phyloP scores from a whole-genome alignment of 2,113 vertebrate genomes.

The Oryzias curvinotus region DNA sequence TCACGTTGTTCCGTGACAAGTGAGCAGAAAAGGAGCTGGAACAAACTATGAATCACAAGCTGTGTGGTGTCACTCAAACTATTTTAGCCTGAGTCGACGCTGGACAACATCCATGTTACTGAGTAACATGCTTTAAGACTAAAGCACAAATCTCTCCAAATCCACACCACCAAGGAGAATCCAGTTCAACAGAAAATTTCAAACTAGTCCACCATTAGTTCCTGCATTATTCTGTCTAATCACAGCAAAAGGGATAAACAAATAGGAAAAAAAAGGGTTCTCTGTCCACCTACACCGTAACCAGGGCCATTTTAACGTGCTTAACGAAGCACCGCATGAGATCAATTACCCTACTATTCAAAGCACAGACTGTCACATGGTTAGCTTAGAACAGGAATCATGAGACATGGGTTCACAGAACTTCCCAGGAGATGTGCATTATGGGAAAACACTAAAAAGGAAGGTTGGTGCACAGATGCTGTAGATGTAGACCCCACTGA shows the following conservation, averaged over 20 bases:
- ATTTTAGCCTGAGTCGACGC: too few species aligned
- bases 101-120: too few species aligned
- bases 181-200: too few species aligned
- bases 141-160: too few species aligned
- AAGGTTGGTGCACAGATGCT: background rate
- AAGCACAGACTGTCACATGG: slow-evolving; percentile 64
- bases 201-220: too few species aligned
- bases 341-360: slow-evolving; percentile 73
- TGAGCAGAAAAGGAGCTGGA: too few species aligned
- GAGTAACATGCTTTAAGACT: too few species aligned
- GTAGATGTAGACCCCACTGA: slow-evolving; percentile 5
- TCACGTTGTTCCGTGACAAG: too few species aligned
- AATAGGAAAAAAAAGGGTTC: background rate
- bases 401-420: slow-evolving; percentile 49
- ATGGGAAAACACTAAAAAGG: slow-evolving; percentile 27
- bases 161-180: too few species aligned
- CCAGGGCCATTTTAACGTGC: slow-evolving; percentile 50
- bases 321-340: slow-evolving; percentile 63
- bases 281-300: slow-evolving; percentile 6
- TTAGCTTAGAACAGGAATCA: slow-evolving; percentile 70
- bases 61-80: too few species aligned
- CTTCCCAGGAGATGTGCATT: slow-evolving; percentile 40
- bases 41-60: too few species aligned
- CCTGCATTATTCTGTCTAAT: too few species aligned
- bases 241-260: background rate